These are phyloP conservation scores for Homarus americanus DNA, from an alignment of 1,140 invertebrate genomes.

Conservation along the genomic window DNA sequence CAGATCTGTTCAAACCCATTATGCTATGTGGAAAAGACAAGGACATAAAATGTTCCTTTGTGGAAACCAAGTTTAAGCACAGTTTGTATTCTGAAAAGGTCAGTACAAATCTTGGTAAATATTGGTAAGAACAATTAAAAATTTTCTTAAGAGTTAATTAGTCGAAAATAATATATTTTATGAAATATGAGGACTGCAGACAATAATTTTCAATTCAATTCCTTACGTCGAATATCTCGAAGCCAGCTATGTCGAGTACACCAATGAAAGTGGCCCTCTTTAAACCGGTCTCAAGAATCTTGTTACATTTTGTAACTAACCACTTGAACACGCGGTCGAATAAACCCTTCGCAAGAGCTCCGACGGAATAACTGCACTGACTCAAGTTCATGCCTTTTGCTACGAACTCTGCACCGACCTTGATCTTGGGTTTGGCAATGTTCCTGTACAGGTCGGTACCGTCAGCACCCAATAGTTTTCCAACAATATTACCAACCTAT, in stretches of 20 bases:
- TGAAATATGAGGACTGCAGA: background rate
- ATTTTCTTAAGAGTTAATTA: too few species aligned
- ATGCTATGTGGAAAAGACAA: too few species aligned
- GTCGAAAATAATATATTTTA: background rate
- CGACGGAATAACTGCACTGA: constrained; percentile 91
- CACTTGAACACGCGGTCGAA: constrained; percentile 89
- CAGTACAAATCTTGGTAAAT: too few species aligned
- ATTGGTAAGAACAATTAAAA: too few species aligned
- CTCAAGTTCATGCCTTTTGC: constrained; percentile 77
- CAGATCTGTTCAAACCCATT: constrained; percentile 65
- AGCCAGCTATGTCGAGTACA: constrained; percentile 82
- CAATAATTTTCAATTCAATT: too few species aligned
- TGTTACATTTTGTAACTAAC: constrained; percentile 81
- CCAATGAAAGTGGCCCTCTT: constrained; percentile 99
- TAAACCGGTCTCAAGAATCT: constrained; percentile 85
- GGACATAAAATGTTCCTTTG: too few species aligned
- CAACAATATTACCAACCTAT: constrained; percentile 95
- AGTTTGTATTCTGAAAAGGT: too few species aligned
- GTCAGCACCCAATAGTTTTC: constrained; percentile 94
- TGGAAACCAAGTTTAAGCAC: too few species aligned
- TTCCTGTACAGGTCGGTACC: constrained; percentile 84
- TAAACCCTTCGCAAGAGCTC: constrained; percentile 97
- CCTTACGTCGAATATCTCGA: constrained; percentile 99
- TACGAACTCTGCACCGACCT: constrained; percentile 64
- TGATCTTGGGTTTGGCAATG: constrained; percentile 65